These are phyloP conservation scores for Penaeus indicus DNA, from an alignment of 1,140 invertebrate genomes.

Conservation along the genomic window DNA sequence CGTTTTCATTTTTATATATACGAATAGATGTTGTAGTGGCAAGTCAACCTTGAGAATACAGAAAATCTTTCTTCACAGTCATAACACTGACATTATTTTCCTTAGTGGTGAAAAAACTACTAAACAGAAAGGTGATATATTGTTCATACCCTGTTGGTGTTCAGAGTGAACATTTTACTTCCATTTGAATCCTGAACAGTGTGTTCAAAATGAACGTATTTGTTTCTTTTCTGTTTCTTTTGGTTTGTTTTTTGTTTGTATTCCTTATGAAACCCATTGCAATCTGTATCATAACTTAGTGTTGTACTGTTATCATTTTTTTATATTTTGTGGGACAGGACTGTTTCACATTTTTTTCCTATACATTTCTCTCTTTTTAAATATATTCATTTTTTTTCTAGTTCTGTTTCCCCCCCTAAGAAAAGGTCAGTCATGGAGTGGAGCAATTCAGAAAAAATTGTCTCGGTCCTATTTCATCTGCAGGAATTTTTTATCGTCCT, in stretches of 20 bases:
- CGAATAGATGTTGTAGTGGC: too few species aligned
- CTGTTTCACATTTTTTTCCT: neutral
- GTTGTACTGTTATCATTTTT: conserved; percentile 2
- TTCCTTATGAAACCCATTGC: neutral
- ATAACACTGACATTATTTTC: conserved; percentile 16
- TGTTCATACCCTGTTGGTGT: conserved; percentile 13
- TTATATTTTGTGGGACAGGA: too few species aligned
- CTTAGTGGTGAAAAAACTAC: neutral
- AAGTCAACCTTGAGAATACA: neutral
- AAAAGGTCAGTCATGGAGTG: too few species aligned
- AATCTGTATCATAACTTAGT: neutral
- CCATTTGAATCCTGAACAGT: neutral
- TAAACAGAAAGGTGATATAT: conserved; percentile 18
- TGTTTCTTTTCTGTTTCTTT: too few species aligned
- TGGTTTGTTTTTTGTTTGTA: too few species aligned
- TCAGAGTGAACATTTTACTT: neutral
- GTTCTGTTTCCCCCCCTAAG: too few species aligned
- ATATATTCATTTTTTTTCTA: neutral
- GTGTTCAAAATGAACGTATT: too few species aligned
- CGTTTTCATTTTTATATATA: too few species aligned
- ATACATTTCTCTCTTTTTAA: neutral
- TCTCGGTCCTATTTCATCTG: too few species aligned
- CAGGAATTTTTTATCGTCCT: too few species aligned
- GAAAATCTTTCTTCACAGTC: neutral
- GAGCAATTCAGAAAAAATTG: too few species aligned